Percentiles rank a stretch among this genome's conserved stretches.
These are phyloP conservation scores for Monarcha castaneiventris DNA, from an alignment of 2,113 vertebrate species.

Conservation along the genomic window DNA sequence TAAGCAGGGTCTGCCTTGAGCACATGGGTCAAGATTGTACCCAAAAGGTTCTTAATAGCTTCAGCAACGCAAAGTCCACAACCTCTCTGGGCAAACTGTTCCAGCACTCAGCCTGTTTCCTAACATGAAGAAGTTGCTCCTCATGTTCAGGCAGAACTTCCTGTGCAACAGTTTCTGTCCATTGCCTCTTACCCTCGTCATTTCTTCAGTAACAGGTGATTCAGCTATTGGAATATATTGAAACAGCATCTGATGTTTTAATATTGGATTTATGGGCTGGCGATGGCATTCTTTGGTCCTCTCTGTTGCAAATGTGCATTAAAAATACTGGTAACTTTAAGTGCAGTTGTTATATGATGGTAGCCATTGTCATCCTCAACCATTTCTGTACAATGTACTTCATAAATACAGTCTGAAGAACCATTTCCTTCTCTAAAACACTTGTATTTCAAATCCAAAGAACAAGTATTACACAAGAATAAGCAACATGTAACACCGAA, in stretches of 20 bases:
- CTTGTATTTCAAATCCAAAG: background rate
- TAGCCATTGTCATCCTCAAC: background rate
- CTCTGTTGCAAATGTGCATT: background rate
- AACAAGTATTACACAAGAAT: background rate
- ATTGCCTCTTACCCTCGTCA: background rate
- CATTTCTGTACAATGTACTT: background rate
- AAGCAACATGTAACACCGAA: background rate
- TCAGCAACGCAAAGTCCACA: background rate
- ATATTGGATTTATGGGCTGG: background rate
- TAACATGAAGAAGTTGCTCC: background rate
- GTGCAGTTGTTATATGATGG: background rate
- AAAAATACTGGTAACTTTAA: background rate
- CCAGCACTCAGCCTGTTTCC: too few species aligned
- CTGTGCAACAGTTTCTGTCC: background rate
- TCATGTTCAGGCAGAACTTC: background rate
- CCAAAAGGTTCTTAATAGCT: background rate
- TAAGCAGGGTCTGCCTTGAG: background rate
- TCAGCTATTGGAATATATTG: background rate
- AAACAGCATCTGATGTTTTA: background rate
- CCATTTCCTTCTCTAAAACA: background rate
- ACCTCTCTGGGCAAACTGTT: background rate
- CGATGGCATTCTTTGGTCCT: background rate
- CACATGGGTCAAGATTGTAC: background rate
- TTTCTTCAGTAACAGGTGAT: background rate
- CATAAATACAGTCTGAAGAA: background rate